Conservation (phyloP, 2,888 invertebrate genomes). For the Pseudococcus viburni region DNA sequence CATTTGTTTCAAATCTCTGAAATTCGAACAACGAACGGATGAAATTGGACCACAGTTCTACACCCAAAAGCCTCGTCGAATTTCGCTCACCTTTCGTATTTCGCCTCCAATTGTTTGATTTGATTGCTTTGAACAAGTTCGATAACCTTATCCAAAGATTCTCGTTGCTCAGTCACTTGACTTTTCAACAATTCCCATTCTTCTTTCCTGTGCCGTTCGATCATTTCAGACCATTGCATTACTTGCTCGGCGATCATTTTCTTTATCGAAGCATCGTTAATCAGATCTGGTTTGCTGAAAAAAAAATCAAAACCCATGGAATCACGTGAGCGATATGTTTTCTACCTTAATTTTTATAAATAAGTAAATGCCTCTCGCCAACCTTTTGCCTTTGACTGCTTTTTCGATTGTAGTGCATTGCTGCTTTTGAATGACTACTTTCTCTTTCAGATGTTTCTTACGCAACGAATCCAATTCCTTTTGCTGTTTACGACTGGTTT, state of each 20-base stretch:
- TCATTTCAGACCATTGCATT: slow-evolving; percentile 93
- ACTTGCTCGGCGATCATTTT: slow-evolving; percentile 93
- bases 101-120: slow-evolving; percentile 89
- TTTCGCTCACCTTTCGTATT: slow-evolving; percentile 82
- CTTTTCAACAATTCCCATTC: slow-evolving; percentile 86
- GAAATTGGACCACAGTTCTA: neutral
- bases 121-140: slow-evolving; percentile 85
- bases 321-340: too few relatives aligned
- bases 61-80: neutral
- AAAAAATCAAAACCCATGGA: neutral
- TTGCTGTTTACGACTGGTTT: slow-evolving; percentile 94
- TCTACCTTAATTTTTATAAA: too few relatives aligned
- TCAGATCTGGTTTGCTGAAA: slow-evolving; percentile 84
- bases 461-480: slow-evolving; percentile 94
- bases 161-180: slow-evolving; percentile 88
- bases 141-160: slow-evolving; percentile 83
- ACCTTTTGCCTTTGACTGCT: slow-evolving; percentile 94
- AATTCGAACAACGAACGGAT: slow-evolving; percentile 67
- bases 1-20: slow-evolving; percentile 94
- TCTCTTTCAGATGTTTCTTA: slow-evolving; percentile 94
- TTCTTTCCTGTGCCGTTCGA: slow-evolving; percentile 84
- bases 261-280: slow-evolving; percentile 83
- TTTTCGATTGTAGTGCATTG: slow-evolving; percentile 94
- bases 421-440: slow-evolving; percentile 88
- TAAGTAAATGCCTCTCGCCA: slow-evolving; percentile 70